Evolutionary conservation across 1,140 invertebrate species (phyloP), one percentile per base, ranked within the genome.

Genomic region (Acyrthosiphon pisum): DNA sequence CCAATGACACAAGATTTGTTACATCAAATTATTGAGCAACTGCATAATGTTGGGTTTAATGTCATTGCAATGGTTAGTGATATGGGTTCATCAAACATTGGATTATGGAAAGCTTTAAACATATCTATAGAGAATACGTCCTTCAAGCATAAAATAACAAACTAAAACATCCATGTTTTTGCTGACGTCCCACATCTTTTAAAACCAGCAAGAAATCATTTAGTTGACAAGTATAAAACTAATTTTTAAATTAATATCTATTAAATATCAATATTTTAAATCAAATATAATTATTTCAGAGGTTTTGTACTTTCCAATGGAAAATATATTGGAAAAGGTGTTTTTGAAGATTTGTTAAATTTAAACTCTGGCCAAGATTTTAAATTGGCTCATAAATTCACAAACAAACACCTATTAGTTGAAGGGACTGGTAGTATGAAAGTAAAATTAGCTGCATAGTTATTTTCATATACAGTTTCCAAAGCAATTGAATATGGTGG

Each of bases 301-400:
- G 86, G 44, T 35, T 50, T 88, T 22, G 44, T 88, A 48, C 46
- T 88, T 30, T 37, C 46, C 26, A 88, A 88, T 88, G 46, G n/a
- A 30, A 88, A 88, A 50, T 88, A 35, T 50, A 50, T 88, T 23
- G 86, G n/a, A n/a, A n/a, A n/a, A 88, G 20, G 26, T 46, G 44
- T 88, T 30, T 48, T 88, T 48, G 30, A 88, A n/a, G 23, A 46
- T 20, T 48, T 88, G 26, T 14, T 88, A 46, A 30, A 30, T 50
- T 30, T 88, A 14, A 87, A 87, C 26, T 48, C 41, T 87, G 30
- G 8, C 7, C 41, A 87, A 22, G 84, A 87, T 87, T 87, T 46
- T 46, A 87, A 87, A 87, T 48, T 87, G 41, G 44, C 84, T 23
- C 30, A 87, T 87, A 87, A 87, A 87, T 87, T 87, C 0, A 46